These are phyloP conservation scores for Ichneumoninae sp. DNA, from an alignment of 2,888 invertebrate species.

Conservation along the genomic window DNA sequence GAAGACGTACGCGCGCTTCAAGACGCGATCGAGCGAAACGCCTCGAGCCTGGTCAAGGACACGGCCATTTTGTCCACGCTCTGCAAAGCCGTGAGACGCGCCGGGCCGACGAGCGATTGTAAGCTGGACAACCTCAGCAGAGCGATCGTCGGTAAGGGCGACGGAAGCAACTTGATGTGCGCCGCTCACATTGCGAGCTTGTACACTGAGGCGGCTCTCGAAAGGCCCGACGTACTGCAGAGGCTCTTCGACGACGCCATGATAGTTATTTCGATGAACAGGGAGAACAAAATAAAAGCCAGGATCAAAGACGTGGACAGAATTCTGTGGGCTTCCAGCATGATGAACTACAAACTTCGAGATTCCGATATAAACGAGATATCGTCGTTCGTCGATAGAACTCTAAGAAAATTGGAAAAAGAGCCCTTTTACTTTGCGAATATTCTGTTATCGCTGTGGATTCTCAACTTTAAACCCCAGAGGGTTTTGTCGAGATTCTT, in stretches of 20 bases:
- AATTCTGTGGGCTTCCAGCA: slow-evolving; percentile 83
- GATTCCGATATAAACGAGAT: slow-evolving; percentile 70
- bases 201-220: slow-evolving; percentile 83
- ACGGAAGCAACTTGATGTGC: slow-evolving; percentile 80
- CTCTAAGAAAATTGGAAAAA: slow-evolving; percentile 72
- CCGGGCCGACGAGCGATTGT: slow-evolving; percentile 81
- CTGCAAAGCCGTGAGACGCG: slow-evolving; percentile 83
- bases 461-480: slow-evolving; percentile 79
- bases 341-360: slow-evolving; percentile 76
- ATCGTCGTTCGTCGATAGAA: slow-evolving; percentile 33
- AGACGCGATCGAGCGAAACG: slow-evolving; percentile 79
- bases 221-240: slow-evolving; percentile 78
- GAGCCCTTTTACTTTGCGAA: slow-evolving; percentile 79
- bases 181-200: slow-evolving; percentile 83
- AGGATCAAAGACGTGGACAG: slow-evolving; percentile 84
- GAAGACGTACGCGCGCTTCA: slow-evolving; percentile 58
- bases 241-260: slow-evolving; percentile 78
- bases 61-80: slow-evolving; percentile 82
- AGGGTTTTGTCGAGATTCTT: slow-evolving; percentile 62
- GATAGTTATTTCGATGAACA: neutral
- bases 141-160: slow-evolving; percentile 81
- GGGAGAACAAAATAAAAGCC: slow-evolving; percentile 34
- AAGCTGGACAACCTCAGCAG: slow-evolving; percentile 81
- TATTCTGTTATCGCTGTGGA: slow-evolving; percentile 83
- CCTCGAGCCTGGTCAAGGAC: slow-evolving; percentile 80